Conservation (phyloP, 2,113 vertebrate genomes). For the Rhynchopsitta pachyrhyncha region DNA sequence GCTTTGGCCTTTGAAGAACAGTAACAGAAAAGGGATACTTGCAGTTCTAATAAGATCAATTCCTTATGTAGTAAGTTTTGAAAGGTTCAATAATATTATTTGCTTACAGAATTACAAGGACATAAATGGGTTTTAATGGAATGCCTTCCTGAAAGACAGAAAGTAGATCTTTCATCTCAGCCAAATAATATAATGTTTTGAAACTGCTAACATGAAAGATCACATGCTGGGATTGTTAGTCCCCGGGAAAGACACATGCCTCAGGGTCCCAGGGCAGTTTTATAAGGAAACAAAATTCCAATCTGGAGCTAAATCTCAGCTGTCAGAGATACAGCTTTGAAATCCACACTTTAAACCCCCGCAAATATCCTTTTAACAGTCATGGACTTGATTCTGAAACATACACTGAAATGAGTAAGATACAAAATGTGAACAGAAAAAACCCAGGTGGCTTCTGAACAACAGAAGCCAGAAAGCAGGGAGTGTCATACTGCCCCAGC, state of each 20-base stretch:
- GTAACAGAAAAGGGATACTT: not conserved
- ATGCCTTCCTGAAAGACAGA: not conserved
- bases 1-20: not conserved
- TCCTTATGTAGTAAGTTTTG: not conserved
- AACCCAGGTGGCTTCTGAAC: not conserved
- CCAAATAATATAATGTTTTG: not conserved
- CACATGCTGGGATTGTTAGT: not conserved
- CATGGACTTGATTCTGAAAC: not conserved
- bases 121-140: not conserved
- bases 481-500: not conserved
- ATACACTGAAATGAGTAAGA: not conserved
- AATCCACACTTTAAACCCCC: not conserved
- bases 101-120: not conserved
- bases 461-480: not conserved
- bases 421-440: not conserved
- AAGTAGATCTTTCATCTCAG: not conserved
- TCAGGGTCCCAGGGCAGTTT: not conserved
- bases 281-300: not conserved
- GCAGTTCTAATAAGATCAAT: not conserved
- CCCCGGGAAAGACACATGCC: not conserved
- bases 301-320: not conserved
- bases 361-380: not conserved
- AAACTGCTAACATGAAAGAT: not conserved
- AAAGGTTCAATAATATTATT: not conserved
- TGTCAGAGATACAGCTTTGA: not conserved